Percentiles rank a stretch among this genome's conserved stretches.
phyloP scores from a whole-genome alignment of 2,797 vertebrate genomes.

The Lepilemur septentrionalis region DNA sequence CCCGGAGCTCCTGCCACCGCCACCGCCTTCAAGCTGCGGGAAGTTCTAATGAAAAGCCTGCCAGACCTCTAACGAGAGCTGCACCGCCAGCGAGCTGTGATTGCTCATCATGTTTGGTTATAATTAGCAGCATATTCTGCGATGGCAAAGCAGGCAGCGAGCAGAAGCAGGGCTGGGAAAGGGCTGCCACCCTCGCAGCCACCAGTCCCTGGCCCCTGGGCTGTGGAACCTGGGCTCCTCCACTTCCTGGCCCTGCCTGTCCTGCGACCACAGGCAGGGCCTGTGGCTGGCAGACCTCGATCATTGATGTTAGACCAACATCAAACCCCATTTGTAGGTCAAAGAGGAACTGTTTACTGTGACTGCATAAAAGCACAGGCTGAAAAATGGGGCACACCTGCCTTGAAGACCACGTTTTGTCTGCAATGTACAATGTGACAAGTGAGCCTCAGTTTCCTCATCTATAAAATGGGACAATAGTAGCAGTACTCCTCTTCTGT shows the following conservation, averaged over 20 bases:
- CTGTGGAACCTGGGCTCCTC: neutral
- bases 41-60: conserved; percentile 50
- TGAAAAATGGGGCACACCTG: neutral
- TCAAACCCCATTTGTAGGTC: neutral
- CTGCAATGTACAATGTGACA: neutral
- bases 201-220: neutral
- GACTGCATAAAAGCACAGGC: neutral
- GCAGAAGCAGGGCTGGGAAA: conserved; percentile 34
- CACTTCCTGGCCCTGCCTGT: neutral
- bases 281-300: neutral
- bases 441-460: conserved; percentile 2
- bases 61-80: conserved; percentile 57
- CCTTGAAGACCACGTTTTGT: neutral
- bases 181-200: conserved; percentile 50
- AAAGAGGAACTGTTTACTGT: neutral
- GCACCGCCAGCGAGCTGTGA: conserved; percentile 51
- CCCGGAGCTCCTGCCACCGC: neutral
- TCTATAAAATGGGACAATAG: neutral
- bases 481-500: neutral
- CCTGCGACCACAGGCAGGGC: neutral
- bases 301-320: neutral
- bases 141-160: conserved; percentile 49
- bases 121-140: conserved; percentile 64
- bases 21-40: neutral
- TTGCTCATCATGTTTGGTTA: conserved; percentile 68